phyloP scores from a whole-genome alignment of 2,113 vertebrate genomes.

The Ia io region DNA sequence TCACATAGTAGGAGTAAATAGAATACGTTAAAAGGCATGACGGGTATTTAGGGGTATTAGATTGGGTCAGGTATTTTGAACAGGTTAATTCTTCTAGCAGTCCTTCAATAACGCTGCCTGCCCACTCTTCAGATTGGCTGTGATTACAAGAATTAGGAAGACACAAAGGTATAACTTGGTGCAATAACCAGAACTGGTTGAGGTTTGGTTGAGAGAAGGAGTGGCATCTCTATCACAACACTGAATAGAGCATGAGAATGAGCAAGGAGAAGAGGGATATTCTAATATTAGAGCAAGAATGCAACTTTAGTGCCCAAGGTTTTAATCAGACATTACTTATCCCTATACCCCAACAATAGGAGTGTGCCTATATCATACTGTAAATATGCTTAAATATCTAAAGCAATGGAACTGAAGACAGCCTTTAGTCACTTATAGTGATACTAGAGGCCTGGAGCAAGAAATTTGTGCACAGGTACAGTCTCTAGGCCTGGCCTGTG shows the following conservation, averaged over 20 bases:
- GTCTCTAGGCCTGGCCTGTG: too few relatives aligned
- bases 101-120: neutral
- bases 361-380: neutral
- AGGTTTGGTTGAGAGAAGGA: neutral
- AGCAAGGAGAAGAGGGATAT: neutral
- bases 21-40: neutral
- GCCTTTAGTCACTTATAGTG: neutral
- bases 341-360: neutral
- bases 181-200: neutral
- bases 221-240: neutral
- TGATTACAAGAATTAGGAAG: slow-evolving; percentile 1
- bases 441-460: too few relatives aligned
- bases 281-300: neutral
- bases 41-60: neutral
- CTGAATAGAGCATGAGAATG: neutral
- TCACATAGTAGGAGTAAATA: neutral
- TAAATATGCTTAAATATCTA: neutral
- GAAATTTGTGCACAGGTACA: too few relatives aligned
- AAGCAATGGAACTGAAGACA: neutral
- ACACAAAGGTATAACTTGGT: neutral
- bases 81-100: neutral
- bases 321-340: neutral
- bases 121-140: neutral
- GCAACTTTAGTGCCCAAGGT: neutral
- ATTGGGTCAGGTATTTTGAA: neutral